Conservation (phyloP, 2,113 vertebrate species). For the Phaethornis superciliosus region DNA sequence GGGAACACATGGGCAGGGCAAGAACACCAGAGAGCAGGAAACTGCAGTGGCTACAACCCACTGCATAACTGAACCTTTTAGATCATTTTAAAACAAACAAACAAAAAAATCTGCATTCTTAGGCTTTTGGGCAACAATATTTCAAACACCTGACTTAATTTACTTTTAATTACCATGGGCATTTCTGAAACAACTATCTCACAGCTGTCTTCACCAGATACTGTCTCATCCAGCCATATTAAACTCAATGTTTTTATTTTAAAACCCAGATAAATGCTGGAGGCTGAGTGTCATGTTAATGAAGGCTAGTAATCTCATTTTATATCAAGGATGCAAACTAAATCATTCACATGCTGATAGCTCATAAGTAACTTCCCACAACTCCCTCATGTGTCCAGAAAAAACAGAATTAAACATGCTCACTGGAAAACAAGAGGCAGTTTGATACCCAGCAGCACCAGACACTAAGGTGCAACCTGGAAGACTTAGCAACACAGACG, state of each 20-base stretch:
- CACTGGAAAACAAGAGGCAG: background rate
- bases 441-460: background rate
- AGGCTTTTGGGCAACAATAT: background rate
- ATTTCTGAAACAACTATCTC: background rate
- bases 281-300: background rate
- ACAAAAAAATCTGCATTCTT: background rate
- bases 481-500: background rate
- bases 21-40: background rate
- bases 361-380: conserved; percentile 54
- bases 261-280: background rate
- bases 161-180: background rate
- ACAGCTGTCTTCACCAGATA: background rate
- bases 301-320: background rate
- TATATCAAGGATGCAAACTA: background rate
- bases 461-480: background rate
- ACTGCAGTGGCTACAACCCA: background rate
- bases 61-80: background rate
- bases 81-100: background rate
- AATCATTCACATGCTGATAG: background rate
- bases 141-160: background rate
- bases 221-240: background rate
- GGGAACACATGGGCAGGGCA: background rate
- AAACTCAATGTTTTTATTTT: background rate
- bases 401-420: background rate
- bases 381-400: conserved; percentile 64